A percentile compares a stretch with the other conserved stretches of the same genome.
phyloP scores from a whole-genome alignment of 2,113 vertebrate species.

The Thermophis baileyi region DNA sequence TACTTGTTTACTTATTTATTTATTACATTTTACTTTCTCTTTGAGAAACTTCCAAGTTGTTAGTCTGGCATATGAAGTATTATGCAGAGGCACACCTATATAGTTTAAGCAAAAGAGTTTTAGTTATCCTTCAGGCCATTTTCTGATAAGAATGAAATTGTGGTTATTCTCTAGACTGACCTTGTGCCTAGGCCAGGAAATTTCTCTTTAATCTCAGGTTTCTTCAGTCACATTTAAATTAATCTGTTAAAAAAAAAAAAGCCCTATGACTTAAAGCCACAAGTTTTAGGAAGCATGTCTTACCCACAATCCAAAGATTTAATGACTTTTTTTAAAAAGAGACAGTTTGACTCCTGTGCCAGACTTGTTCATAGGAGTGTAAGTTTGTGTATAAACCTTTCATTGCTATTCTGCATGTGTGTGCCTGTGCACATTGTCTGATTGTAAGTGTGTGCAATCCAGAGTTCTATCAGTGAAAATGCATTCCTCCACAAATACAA shows the following conservation, averaged over 20 bases:
- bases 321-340: neutral
- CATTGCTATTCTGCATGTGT: neutral
- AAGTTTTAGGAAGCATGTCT: neutral
- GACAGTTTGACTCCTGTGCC: neutral
- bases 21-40: neutral
- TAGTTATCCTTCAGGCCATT: neutral
- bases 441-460: neutral
- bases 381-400: neutral
- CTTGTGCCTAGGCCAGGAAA: neutral
- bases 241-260: neutral
- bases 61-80: neutral
- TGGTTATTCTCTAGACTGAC: neutral
- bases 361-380: neutral
- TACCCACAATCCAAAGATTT: neutral
- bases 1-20: neutral
- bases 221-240: neutral
- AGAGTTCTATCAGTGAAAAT: slow-evolving; percentile 1
- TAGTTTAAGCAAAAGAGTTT: neutral
- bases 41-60: neutral
- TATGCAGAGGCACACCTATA: neutral
- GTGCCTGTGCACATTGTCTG: neutral
- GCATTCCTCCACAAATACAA: neutral
- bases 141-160: neutral
- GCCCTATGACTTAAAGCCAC: neutral
- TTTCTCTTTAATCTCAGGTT: neutral